These are phyloP conservation scores for Gallirallus australis DNA, from an alignment of 2,797 vertebrate genomes.

Conservation along the genomic window DNA sequence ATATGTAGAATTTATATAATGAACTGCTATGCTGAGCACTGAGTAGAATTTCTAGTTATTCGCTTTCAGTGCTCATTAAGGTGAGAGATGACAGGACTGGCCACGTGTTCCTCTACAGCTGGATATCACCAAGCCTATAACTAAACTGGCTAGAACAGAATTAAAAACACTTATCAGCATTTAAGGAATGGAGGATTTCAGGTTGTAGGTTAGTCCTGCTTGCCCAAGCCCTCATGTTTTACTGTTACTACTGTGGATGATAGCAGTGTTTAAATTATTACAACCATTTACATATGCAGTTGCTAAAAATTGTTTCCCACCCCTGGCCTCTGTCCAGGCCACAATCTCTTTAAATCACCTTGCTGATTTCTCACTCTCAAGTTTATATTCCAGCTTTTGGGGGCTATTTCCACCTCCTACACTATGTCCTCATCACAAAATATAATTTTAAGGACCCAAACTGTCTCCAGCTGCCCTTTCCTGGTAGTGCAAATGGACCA, in stretches of 20 bases:
- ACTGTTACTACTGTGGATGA: background rate
- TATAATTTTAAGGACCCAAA: background rate
- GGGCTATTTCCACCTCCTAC: background rate
- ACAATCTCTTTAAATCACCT: background rate
- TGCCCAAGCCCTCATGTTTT: conserved; percentile 12
- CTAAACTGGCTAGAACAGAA: conserved; percentile 53
- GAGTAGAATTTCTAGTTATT: conserved; percentile 65
- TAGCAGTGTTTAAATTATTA: background rate
- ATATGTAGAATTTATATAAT: conserved; percentile 67
- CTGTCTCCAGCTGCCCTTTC: background rate
- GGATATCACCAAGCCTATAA: conserved; percentile 62
- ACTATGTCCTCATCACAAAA: background rate
- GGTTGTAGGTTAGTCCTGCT: background rate
- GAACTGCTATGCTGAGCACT: conserved; percentile 51
- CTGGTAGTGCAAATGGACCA: background rate
- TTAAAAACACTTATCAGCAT: conserved; percentile 71
- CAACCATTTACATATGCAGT: background rate
- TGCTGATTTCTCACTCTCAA: background rate
- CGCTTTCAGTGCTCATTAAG: conserved; percentile 73
- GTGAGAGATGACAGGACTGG: conserved; percentile 67
- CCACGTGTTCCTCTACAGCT: conserved; percentile 47
- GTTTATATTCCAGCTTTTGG: background rate
- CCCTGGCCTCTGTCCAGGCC: background rate
- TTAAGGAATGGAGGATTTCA: conserved; percentile 57
- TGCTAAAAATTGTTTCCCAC: background rate